Evolutionary conservation across 2,113 vertebrate genomes (phyloP).

Genomic region (Bettongia penicillata): DNA sequence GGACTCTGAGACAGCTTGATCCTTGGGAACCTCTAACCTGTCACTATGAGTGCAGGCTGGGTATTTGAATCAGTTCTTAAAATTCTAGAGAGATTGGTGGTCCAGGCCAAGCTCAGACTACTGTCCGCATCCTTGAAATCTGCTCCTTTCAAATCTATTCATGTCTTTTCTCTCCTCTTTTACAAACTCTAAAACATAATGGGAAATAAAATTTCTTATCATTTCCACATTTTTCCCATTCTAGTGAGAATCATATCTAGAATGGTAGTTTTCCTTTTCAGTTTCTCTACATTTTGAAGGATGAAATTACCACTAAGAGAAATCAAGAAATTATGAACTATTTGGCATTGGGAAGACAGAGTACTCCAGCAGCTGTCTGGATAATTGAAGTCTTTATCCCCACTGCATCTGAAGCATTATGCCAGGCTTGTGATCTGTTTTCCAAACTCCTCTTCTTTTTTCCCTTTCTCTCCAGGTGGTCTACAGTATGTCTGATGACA

Average conservation of each 20-base stretch:
- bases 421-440: not conserved
- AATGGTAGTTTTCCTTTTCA: not conserved
- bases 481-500: not conserved
- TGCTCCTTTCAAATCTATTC: not conserved
- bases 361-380: not conserved
- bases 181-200: not conserved
- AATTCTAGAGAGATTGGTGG: not conserved
- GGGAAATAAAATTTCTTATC: not conserved
- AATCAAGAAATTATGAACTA: not conserved
- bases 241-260: not conserved
- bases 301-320: not conserved
- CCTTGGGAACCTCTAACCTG: not conserved
- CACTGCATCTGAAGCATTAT: not conserved
- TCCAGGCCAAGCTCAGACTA: not conserved
- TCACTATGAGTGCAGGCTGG: not conserved
- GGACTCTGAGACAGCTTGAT: not conserved
- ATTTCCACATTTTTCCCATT: not conserved
- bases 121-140: not conserved
- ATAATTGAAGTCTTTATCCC: not conserved
- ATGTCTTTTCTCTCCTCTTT: not conserved
- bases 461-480: not conserved
- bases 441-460: not conserved
- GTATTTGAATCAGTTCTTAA: not conserved
- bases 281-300: not conserved
- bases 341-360: not conserved